phyloP scores from a whole-genome alignment of 2,797 vertebrate species.

The Microcaecilia unicolor region DNA sequence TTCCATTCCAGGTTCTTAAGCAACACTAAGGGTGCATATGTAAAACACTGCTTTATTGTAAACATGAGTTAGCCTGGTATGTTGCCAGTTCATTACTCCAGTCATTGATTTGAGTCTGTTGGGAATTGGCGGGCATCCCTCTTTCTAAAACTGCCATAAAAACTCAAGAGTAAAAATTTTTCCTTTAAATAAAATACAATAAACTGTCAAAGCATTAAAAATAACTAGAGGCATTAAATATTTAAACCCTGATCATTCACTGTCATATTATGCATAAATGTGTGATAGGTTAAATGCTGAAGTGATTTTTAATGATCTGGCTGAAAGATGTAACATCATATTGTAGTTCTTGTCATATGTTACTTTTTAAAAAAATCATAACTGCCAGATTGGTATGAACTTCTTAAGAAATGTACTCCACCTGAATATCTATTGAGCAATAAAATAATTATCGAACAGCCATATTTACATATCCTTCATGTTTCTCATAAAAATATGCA shows the following conservation, averaged over 20 bases:
- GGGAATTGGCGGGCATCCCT: constrained; percentile 17
- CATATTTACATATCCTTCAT: too few relatives aligned
- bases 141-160: constrained; percentile 12
- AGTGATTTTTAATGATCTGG: too few relatives aligned
- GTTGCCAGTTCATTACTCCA: constrained; percentile 13
- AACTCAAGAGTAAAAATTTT: constrained; percentile 24
- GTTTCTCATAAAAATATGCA: too few relatives aligned
- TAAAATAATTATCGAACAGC: too few relatives aligned
- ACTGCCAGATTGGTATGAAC: too few relatives aligned
- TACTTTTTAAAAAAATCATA: too few relatives aligned
- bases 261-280: constrained; percentile 18
- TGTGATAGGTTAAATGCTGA: too few relatives aligned
- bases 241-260: constrained; percentile 27
- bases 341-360: too few relatives aligned
- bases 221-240: constrained; percentile 32
- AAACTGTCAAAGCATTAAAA: constrained; percentile 31
- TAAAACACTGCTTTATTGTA: background rate
- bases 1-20: too few relatives aligned
- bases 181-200: constrained; percentile 38
- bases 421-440: too few relatives aligned
- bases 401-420: too few relatives aligned
- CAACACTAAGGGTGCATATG: background rate
- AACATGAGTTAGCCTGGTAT: constrained; percentile 16
- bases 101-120: constrained; percentile 11
- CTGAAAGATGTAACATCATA: too few relatives aligned